These are phyloP conservation scores for Pseudotriccus pelzelni DNA, from an alignment of 2,797 vertebrate species.

Conservation along the genomic window DNA sequence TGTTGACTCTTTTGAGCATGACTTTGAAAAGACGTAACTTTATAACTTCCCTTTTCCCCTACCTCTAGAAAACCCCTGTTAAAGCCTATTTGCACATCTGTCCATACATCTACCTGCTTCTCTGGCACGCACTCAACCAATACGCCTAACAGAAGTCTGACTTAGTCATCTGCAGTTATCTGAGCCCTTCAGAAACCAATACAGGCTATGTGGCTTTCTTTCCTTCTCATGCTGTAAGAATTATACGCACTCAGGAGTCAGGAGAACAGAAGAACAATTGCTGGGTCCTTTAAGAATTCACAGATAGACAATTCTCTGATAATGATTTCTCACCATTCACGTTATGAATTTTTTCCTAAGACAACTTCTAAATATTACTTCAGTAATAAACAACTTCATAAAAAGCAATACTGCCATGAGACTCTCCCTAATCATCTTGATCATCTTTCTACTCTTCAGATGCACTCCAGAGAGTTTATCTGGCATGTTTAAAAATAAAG, in stretches of 20 bases:
- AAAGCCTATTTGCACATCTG: neutral
- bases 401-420: neutral
- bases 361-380: neutral
- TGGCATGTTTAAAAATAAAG: neutral
- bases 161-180: neutral
- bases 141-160: neutral
- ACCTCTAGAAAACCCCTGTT: neutral
- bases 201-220: neutral
- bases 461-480: neutral
- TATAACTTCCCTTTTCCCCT: neutral
- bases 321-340: neutral
- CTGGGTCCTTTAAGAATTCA: neutral
- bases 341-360: neutral
- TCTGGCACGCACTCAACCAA: fast-evolving
- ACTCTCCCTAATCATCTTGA: neutral
- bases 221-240: neutral
- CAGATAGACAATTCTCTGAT: neutral
- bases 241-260: neutral
- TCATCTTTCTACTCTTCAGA: neutral
- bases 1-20: conserved; percentile 33
- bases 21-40: conserved; percentile 26
- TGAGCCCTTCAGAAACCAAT: neutral
- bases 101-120: neutral
- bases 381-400: neutral
- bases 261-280: neutral